Conservation (phyloP, 2,888 invertebrate species). For the Netelia virgata region DNA sequence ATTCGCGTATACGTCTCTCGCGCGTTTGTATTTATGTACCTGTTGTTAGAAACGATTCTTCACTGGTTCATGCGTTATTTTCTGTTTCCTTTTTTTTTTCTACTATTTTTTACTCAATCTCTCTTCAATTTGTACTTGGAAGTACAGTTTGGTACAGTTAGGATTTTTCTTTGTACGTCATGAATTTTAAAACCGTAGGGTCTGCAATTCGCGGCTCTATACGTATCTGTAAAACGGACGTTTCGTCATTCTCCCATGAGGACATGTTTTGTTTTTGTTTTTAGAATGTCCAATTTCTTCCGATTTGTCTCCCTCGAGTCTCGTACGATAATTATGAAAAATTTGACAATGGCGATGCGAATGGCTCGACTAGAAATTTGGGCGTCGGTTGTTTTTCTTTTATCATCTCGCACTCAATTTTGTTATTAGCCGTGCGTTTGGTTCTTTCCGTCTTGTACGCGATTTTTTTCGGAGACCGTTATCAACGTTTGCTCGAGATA, state of each 20-base stretch:
- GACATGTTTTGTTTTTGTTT: too few species aligned
- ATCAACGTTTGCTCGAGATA: not conserved
- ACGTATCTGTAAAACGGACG: not conserved
- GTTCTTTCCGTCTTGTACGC: not conserved
- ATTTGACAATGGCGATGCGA: not conserved
- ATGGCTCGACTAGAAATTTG: slow-evolving; percentile 15
- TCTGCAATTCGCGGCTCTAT: not conserved
- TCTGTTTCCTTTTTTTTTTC: not conserved
- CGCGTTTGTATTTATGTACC: not conserved
- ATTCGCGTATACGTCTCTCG: not conserved
- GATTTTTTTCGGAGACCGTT: not conserved
- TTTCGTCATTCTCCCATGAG: too few species aligned
- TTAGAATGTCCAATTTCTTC: not conserved
- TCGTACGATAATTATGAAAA: slow-evolving; percentile 23
- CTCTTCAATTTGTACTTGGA: not conserved
- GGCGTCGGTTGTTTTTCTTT: slow-evolving; percentile 25
- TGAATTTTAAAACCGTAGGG: not conserved
- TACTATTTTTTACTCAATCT: not conserved
- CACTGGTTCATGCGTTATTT: not conserved
- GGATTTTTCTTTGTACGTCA: not conserved
- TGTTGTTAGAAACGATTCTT: not conserved
- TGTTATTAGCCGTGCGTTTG: slow-evolving; percentile 5
- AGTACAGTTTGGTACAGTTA: slow-evolving; percentile 7
- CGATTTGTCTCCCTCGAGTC: slow-evolving; percentile 15
- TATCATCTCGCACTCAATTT: slow-evolving; percentile 24